Conservation (phyloP, 1,140 invertebrate genomes). For the Drosophila malerkotliana region DNA sequence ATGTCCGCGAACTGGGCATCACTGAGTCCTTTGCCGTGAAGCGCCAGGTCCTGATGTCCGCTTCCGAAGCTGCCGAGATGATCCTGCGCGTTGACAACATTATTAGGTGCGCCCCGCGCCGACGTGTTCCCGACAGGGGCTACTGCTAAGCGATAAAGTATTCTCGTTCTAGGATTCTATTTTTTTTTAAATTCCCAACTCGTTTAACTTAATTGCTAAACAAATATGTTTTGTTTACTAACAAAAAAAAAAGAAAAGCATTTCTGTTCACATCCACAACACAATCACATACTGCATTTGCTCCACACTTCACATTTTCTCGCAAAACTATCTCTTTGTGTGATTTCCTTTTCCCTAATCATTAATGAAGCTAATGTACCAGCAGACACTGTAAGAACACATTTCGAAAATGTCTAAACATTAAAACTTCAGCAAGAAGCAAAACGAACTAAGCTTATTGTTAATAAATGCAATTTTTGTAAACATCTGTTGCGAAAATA, state of each 20-base stretch:
- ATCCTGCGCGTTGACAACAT: slow-evolving; percentile 99
- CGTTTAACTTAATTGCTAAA: slow-evolving; percentile 76
- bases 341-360: slow-evolving; percentile 29
- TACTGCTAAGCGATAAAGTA: slow-evolving; percentile 88
- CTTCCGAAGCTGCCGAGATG: slow-evolving; percentile 99
- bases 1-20: slow-evolving; percentile 95
- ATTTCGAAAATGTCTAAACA: slow-evolving; percentile 74
- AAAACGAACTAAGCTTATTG: slow-evolving; percentile 37
- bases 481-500: slow-evolving; percentile 69
- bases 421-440: slow-evolving; percentile 7
- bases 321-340: slow-evolving; percentile 31
- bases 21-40: slow-evolving; percentile 99
- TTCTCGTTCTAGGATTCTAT: slow-evolving; percentile 69
- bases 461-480: slow-evolving; percentile 74
- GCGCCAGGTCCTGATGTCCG: slow-evolving; percentile 96
- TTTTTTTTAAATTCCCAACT: slow-evolving; percentile 62
- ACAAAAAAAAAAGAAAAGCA: slow-evolving; percentile 28
- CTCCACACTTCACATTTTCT: slow-evolving; percentile 33
- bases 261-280: slow-evolving; percentile 30
- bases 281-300: background rate
- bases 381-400: slow-evolving; percentile 26
- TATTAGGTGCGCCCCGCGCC: slow-evolving; percentile 96
- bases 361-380: slow-evolving; percentile 16
- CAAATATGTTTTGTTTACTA: slow-evolving; percentile 65
- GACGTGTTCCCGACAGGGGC: slow-evolving; percentile 93